Conservation (phyloP, 2,797 vertebrate species). For the Pterois miles region DNA sequence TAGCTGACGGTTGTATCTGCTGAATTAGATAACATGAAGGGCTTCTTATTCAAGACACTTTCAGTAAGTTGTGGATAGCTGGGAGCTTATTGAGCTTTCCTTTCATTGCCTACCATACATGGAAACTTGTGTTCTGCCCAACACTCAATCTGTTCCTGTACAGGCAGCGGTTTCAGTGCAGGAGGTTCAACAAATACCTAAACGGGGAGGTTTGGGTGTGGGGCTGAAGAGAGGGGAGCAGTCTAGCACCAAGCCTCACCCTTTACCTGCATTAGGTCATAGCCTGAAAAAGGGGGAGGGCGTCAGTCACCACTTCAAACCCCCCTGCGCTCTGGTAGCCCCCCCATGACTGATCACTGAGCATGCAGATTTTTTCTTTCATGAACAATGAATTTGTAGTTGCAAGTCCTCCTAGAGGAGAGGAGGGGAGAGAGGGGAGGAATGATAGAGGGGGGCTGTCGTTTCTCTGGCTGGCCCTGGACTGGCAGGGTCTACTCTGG, state of each 20-base stretch:
- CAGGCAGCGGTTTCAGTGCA: slow-evolving; percentile 58
- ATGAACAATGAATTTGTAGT: slow-evolving; percentile 50
- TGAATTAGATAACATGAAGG: background rate
- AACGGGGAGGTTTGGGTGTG: slow-evolving; percentile 52
- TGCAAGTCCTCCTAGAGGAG: slow-evolving; percentile 19
- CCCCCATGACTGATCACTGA: slow-evolving; percentile 42
- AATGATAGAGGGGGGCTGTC: slow-evolving; percentile 60
- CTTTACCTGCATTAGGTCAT: slow-evolving; percentile 73
- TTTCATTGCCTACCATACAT: slow-evolving; percentile 57
- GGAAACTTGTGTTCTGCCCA: slow-evolving; percentile 62
- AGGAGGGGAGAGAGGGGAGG: slow-evolving; percentile 21
- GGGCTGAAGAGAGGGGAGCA: slow-evolving; percentile 39
- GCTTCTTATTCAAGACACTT: slow-evolving; percentile 16
- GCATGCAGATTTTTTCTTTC: slow-evolving; percentile 51
- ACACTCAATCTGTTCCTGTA: slow-evolving; percentile 39
- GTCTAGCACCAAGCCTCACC: slow-evolving; percentile 29
- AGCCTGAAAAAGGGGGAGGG: slow-evolving; percentile 37
- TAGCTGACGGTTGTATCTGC: background rate
- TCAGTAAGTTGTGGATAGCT: slow-evolving; percentile 30
- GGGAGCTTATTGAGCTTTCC: slow-evolving; percentile 30
- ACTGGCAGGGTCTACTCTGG: slow-evolving; percentile 74
- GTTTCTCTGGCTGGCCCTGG: slow-evolving; percentile 73
- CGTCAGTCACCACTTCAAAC: slow-evolving; percentile 42
- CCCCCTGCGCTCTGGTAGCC: slow-evolving; percentile 16
- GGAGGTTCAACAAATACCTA: slow-evolving; percentile 69